Conservation (phyloP, 2,113 vertebrate genomes). For the Rynchops niger region DNA sequence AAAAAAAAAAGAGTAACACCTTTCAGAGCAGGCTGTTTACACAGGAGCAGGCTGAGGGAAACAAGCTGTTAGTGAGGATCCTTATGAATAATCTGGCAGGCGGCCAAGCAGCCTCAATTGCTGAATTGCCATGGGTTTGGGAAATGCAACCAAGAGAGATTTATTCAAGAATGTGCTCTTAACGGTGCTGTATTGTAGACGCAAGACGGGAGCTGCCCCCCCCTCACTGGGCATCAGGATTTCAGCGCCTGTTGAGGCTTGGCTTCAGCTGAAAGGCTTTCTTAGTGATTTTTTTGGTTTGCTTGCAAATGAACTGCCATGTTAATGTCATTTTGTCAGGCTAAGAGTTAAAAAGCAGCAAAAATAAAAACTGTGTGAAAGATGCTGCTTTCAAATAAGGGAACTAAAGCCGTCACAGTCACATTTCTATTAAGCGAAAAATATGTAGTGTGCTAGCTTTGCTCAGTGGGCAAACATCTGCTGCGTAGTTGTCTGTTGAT, state of each 20-base stretch:
- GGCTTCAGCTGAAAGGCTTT: background rate
- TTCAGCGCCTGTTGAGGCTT: background rate
- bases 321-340: background rate
- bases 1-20: background rate
- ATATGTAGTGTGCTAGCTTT: background rate
- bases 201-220: background rate
- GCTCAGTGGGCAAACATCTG: background rate
- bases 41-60: background rate
- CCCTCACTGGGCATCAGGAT: fast-evolving
- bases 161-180: background rate
- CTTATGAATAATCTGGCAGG: background rate
- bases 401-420: background rate
- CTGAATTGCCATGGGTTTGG: background rate
- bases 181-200: background rate
- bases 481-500: background rate
- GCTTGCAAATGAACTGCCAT: background rate
- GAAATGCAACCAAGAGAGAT: background rate
- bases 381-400: background rate
- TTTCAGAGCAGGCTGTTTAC: background rate
- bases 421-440: background rate
- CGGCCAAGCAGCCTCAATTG: background rate
- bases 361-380: background rate
- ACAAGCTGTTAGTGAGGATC: background rate
- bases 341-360: background rate
- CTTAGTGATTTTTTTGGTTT: background rate